Conservation (phyloP, 2,888 invertebrate genomes). For the Schizaphis graminum region DNA sequence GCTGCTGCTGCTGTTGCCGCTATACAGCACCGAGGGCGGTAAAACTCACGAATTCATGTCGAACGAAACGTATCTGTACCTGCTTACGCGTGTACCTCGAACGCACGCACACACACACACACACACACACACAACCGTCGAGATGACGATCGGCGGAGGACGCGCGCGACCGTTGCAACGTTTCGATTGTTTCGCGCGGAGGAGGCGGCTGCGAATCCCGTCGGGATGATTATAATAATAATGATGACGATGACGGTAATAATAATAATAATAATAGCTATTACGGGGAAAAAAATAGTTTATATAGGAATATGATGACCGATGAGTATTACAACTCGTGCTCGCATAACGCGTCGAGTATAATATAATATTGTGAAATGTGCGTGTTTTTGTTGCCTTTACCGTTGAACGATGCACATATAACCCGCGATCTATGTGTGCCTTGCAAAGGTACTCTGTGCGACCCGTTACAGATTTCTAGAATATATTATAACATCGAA, state of each 20-base stretch:
- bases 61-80: neutral
- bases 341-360: neutral
- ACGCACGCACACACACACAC: too few species aligned
- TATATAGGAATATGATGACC: neutral
- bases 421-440: too few species aligned
- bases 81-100: neutral
- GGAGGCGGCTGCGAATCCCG: neutral
- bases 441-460: too few species aligned
- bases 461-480: too few species aligned
- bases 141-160: neutral
- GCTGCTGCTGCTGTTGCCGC: neutral
- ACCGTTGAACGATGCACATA: neutral
- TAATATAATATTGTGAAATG: neutral
- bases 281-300: neutral
- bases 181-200: conserved; percentile 29
- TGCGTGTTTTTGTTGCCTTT: neutral
- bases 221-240: neutral
- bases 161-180: neutral
- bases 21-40: conserved; percentile 6
- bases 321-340: neutral
- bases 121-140: neutral
- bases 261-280: neutral
- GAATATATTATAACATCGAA: too few species aligned
- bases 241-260: neutral
- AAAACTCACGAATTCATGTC: conserved; percentile 46